These are phyloP conservation scores for Aradus depressus DNA, from an alignment of 2,888 invertebrate species.

Conservation along the genomic window DNA sequence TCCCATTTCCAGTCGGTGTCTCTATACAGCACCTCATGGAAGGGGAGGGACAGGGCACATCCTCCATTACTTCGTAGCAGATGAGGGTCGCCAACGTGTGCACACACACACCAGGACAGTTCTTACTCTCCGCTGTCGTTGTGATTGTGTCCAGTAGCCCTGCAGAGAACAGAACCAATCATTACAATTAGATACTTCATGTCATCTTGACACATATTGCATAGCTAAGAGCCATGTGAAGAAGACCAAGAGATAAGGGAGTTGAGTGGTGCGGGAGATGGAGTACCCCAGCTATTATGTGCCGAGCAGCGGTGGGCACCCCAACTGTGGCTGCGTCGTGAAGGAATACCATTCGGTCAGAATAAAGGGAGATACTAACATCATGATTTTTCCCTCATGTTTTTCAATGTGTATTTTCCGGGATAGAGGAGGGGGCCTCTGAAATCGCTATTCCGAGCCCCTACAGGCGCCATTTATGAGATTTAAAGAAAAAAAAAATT, in stretches of 20 bases:
- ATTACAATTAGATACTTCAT: not conserved
- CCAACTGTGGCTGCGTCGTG: not conserved
- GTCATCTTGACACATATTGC: too few species aligned
- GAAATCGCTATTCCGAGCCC: too few species aligned
- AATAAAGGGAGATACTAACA: too few species aligned
- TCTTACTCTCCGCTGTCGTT: constrained; percentile 69
- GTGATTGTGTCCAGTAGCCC: constrained; percentile 76
- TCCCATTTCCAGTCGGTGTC: constrained; percentile 40
- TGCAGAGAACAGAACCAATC: constrained; percentile 37
- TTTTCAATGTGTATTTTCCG: too few species aligned
- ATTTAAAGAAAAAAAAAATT: too few species aligned
- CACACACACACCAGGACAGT: constrained; percentile 82
- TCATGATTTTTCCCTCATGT: too few species aligned
- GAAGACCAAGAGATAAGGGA: not conserved
- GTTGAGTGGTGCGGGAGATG: not conserved
- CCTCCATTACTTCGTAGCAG: constrained; percentile 73
- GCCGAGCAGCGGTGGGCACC: not conserved
- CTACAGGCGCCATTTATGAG: too few species aligned
- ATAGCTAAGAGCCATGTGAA: not conserved
- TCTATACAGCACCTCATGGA: constrained; percentile 79
- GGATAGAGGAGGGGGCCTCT: too few species aligned
- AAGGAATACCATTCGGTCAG: too few species aligned
- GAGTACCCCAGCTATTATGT: not conserved
- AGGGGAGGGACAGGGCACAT: constrained; percentile 65
- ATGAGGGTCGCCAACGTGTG: constrained; percentile 75